Evolutionary conservation across 1,140 invertebrate species (phyloP).

Genomic region (Reticulitermes speratus): DNA sequence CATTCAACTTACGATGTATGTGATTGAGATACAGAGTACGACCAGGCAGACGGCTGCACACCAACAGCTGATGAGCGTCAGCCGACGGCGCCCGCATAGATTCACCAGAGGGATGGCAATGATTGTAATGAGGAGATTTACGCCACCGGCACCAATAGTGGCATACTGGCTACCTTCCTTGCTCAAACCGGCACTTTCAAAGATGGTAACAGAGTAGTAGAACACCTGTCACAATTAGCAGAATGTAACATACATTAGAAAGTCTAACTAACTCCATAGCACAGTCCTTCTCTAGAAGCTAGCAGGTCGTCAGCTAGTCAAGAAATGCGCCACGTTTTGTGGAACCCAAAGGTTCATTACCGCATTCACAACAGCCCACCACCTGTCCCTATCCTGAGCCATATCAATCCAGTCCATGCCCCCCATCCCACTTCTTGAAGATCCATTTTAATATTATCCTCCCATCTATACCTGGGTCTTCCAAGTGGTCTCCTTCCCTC

Average conservation of each 20-base stretch:
- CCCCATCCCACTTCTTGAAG: no score
- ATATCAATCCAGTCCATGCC: no score
- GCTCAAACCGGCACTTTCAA: conserved; percentile 62
- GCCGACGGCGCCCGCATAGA: conserved; percentile 53
- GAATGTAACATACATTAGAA: conserved; percentile 33
- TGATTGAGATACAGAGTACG: conserved; percentile 56
- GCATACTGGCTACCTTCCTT: conserved; percentile 59
- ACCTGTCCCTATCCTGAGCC: no score
- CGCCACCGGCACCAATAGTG: conserved; percentile 66
- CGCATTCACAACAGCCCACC: no score
- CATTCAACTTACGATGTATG: conserved; percentile 56
- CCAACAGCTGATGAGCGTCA: conserved; percentile 59
- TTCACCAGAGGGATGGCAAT: conserved; percentile 61
- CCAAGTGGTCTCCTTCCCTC: no score
- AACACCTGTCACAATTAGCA: conserved; percentile 62
- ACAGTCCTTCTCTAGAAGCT: no score
- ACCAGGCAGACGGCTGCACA: conserved; percentile 54
- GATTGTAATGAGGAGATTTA: conserved; percentile 69
- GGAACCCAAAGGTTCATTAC: no score
- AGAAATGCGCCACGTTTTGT: no score
- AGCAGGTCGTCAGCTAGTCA: no score
- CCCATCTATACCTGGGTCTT: no score
- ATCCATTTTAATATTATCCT: no score
- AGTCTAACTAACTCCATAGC: no score
- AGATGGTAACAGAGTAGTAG: conserved; percentile 76